Conservation (phyloP, 2,113 vertebrate species). For the Urocynchramus pylzowi region DNA sequence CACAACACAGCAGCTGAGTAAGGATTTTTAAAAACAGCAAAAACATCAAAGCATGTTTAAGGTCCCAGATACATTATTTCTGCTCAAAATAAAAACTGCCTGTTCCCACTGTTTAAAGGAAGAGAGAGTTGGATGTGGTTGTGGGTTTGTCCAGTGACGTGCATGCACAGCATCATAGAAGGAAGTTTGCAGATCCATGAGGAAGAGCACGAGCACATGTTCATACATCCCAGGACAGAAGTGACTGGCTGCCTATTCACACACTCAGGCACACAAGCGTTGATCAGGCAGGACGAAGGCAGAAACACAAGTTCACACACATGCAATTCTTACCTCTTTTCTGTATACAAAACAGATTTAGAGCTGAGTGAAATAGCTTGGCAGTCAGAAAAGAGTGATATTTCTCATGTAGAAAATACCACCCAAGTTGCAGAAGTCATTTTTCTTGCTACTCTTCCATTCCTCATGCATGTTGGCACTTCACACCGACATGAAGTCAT, state of each 20-base stretch:
- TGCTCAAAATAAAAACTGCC: neutral
- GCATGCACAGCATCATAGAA: neutral
- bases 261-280: neutral
- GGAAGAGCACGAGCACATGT: neutral
- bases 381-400: neutral
- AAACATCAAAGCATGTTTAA: conserved; percentile 19
- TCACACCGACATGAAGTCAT: conserved; percentile 30
- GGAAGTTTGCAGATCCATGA: neutral
- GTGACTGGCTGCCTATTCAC: neutral
- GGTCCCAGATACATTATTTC: neutral
- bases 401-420: conserved; percentile 41
- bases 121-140: neutral
- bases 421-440: conserved; percentile 40
- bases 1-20: conserved; percentile 32
- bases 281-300: neutral
- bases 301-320: neutral
- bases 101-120: neutral
- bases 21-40: conserved; percentile 16
- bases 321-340: neutral
- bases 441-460: conserved; percentile 18
- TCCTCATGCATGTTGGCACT: conserved; percentile 25
- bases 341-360: neutral
- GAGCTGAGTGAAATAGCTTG: neutral
- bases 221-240: neutral
- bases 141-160: neutral